Conservation (phyloP, 92 coral and sea anemone genomes). For the Heliopora coerulea region DNA sequence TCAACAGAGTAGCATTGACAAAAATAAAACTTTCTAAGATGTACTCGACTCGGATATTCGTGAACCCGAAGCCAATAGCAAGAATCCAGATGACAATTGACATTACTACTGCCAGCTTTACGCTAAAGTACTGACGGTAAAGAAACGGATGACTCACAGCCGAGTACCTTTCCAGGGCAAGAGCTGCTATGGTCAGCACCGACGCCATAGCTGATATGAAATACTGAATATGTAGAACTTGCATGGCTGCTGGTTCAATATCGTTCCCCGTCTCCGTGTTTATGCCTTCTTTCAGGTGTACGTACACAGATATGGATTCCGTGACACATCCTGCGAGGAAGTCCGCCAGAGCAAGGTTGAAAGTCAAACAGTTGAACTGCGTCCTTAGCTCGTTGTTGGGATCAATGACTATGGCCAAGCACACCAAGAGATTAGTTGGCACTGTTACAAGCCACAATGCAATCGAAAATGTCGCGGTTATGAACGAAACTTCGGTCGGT, state of each 20-base stretch:
- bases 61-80: background rate
- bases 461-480: slow-evolving; percentile 62
- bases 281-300: slow-evolving; percentile 69
- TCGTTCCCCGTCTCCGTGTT: background rate
- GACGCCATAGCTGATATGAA: slow-evolving; percentile 72
- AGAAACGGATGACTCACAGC: slow-evolving; percentile 54
- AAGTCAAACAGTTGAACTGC: slow-evolving; percentile 67
- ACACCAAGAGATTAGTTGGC: slow-evolving; percentile 75
- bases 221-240: slow-evolving; percentile 58
- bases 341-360: slow-evolving; percentile 77
- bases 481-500: slow-evolving; percentile 64
- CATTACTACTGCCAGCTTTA: background rate
- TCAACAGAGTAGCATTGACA: slow-evolving; percentile 7
- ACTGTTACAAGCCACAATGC: slow-evolving; percentile 58
- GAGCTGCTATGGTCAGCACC: slow-evolving; percentile 61
- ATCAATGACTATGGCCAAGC: slow-evolving; percentile 71
- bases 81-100: background rate
- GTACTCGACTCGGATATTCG: background rate
- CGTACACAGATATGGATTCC: slow-evolving; percentile 70
- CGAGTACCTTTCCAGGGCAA: slow-evolving; percentile 66
- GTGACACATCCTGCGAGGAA: slow-evolving; percentile 68
- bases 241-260: background rate
- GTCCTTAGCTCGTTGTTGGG: slow-evolving; percentile 75
- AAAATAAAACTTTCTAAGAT: slow-evolving; percentile 16
- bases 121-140: slow-evolving; percentile 19